Evolutionary conservation across 2,888 invertebrate species (phyloP), one percentile per base, ranked within the genome.

Genomic region (Ferdinandea cuprea): DNA sequence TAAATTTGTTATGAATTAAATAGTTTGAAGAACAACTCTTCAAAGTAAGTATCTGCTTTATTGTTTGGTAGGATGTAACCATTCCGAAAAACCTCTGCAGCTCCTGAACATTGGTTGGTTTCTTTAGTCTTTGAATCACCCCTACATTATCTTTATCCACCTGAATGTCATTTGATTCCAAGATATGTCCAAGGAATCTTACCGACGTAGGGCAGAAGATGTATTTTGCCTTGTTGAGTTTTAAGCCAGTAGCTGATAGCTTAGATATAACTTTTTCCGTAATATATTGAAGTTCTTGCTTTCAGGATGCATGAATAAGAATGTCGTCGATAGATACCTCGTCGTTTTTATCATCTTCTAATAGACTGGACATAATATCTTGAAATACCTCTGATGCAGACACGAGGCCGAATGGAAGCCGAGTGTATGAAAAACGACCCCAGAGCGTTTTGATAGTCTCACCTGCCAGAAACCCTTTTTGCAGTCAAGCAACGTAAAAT

Each of bases 391-490:
- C 46, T 3, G 46, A 32, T 21, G 46, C 37, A 11, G 54, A 66
- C 8, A 54, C 21, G n/a, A 66, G 13, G n/a, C 66, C 66, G 42
- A 66, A 54, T 6, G 66, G 66, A 1, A 54, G 44, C 5, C 44
- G 37, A 8, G 15, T 52, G 30, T 52, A 52, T 7, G 66, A 66
- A 42, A 28, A 52, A 17, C 52, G 6, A 0, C 52, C 44, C 65
- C 54, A 68, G 32, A 42, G 44, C 4, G 66, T 68, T 32, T 54
- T 17, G 44, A 68, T 65, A 17, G 65, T 44, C 32, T 54, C 3
- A 44, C 32, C 19, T 66, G 25, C 54, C 66, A 52, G 28, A 65
- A 65, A 6, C 40, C 37, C 5, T 42, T 52, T 30, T 65, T 42
- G 11, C 50, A 42, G 42, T 52, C 42, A 11, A 65, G 28, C 40